These are phyloP conservation scores for Chymomyza fuscimana DNA, from an alignment of 2,888 invertebrate genomes.

Conservation along the genomic window DNA sequence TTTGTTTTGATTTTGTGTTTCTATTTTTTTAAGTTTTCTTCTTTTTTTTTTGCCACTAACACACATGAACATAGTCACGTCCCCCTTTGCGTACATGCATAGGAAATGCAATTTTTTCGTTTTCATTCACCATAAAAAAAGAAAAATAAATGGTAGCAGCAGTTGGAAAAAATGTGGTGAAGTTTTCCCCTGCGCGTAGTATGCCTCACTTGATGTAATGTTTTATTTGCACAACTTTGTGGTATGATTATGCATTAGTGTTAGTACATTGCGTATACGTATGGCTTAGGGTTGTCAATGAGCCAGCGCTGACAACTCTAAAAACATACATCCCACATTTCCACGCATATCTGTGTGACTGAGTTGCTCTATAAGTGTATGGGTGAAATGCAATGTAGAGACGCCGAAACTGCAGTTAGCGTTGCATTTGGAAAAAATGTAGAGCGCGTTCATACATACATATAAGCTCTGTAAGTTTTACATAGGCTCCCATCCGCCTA, in stretches of 20 bases:
- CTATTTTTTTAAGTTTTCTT: slow-evolving; percentile 23
- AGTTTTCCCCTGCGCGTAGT: slow-evolving; percentile 55
- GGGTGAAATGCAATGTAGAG: background rate
- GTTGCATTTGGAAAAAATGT: background rate
- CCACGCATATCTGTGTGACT: background rate
- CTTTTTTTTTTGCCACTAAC: slow-evolving; percentile 21
- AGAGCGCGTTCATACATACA: background rate
- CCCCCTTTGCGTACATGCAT: slow-evolving; percentile 29
- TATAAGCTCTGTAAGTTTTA: background rate
- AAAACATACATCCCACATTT: background rate
- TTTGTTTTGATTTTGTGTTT: slow-evolving; percentile 66
- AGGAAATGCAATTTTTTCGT: slow-evolving; percentile 68
- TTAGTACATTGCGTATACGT: background rate
- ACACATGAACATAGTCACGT: background rate
- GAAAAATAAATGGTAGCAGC: slow-evolving; percentile 10
- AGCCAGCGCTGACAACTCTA: background rate
- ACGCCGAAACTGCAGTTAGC: background rate
- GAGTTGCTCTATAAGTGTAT: background rate
- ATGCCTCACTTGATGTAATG: slow-evolving; percentile 44
- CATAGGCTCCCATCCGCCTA: background rate
- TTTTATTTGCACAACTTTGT: background rate
- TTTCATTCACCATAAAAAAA: slow-evolving; percentile 55
- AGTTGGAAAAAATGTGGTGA: slow-evolving; percentile 17
- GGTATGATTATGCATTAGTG: slow-evolving; percentile 4
- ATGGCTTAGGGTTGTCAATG: background rate